Conservation (phyloP, 2,113 vertebrate genomes). For the Salvelinus fontinalis region DNA sequence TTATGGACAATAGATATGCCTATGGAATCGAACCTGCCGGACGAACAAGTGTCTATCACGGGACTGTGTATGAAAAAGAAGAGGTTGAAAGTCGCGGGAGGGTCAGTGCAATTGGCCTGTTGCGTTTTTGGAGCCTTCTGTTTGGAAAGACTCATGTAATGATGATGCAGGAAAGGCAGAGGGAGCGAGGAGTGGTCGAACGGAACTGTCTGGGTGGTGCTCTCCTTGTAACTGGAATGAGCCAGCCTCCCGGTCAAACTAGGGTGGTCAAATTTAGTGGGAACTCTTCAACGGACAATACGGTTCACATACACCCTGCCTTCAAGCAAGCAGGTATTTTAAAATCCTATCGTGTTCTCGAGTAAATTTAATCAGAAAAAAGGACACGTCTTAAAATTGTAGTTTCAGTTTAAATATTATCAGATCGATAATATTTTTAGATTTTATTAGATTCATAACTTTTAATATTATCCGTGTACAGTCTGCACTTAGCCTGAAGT, state of each 20-base stretch:
- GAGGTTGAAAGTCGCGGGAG: slow-evolving; percentile 68
- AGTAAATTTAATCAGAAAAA: slow-evolving; percentile 15
- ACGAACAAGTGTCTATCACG: slow-evolving; percentile 55
- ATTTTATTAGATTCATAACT: slow-evolving; percentile 26
- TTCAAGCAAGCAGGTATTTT: slow-evolving; percentile 44
- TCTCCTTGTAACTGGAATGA: slow-evolving; percentile 78
- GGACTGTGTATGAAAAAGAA: slow-evolving; percentile 67
- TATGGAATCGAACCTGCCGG: slow-evolving; percentile 56
- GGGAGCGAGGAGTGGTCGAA: slow-evolving; percentile 75
- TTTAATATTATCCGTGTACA: slow-evolving; percentile 29
- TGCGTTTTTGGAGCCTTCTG: slow-evolving; percentile 46
- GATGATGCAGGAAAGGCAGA: slow-evolving; percentile 83
- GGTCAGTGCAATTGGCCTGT: slow-evolving; percentile 35
- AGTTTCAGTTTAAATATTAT: slow-evolving; percentile 20
- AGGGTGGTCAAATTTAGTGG: slow-evolving; percentile 57
- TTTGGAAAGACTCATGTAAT: slow-evolving; percentile 77
- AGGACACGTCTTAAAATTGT: slow-evolving; percentile 23
- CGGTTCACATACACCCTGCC: slow-evolving; percentile 43
- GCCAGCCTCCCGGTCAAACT: slow-evolving; percentile 68
- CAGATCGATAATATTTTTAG: slow-evolving; percentile 18
- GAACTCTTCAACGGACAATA: slow-evolving; percentile 48
- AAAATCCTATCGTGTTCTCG: slow-evolving; percentile 42
- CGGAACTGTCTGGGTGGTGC: slow-evolving; percentile 77
- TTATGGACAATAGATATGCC: slow-evolving; percentile 66
- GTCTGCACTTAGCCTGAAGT: slow-evolving; percentile 63